Base-by-base conservation (phyloP, 2,113 vertebrate genomes). In the Promerops cafer region DNA sequence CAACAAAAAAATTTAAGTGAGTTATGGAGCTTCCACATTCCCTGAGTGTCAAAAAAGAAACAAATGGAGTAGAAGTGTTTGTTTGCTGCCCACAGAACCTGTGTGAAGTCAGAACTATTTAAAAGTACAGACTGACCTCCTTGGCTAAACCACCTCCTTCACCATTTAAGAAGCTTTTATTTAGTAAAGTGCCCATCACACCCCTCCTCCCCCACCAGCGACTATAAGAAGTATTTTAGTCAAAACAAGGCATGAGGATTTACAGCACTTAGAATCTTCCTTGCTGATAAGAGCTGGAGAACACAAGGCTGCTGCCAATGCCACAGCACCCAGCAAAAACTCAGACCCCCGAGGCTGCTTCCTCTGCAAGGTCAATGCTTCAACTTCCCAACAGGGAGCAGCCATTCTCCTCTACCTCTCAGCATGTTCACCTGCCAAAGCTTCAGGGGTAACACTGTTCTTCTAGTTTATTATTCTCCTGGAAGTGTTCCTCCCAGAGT, bases 381-480 rank as follows among this genome's bases (percentile, higher is more conserved):
- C 70, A 72, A 9, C 20, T 76, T 44, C 85, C 60, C 83, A 61
- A 47, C 4, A 66, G 66, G 35, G 53, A 94, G 42, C 92, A 90
- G 78, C 68, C 76, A 54, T 9, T 89, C 81, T 61, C 39, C 50
- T 81, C 77, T 50, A 27, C 45, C 78, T 91, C 59, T 80, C 45
- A 57, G 56, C 42, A 59, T 31, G 59, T 76, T 96, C 70, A 83
- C 49, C 50, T 95, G 84, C 53, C 71, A 90, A 87, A 93, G 84
- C 89, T 76, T 68, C 28, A 72, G 52, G 19, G 66, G 3, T 18
- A 87, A 90, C 47, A 70, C 54, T n/a, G 26, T 20, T 81, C 16
- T 83, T 70, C 53, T 81, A 76, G 49, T 69, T 95, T 87, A 86
- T 93, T 94, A 75, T 89, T 89, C 89, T 59, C 39, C 57, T 91